These are phyloP conservation scores for Megaptera novaeangliae DNA, from an alignment of 2,113 vertebrate species.

Conservation along the genomic window DNA sequence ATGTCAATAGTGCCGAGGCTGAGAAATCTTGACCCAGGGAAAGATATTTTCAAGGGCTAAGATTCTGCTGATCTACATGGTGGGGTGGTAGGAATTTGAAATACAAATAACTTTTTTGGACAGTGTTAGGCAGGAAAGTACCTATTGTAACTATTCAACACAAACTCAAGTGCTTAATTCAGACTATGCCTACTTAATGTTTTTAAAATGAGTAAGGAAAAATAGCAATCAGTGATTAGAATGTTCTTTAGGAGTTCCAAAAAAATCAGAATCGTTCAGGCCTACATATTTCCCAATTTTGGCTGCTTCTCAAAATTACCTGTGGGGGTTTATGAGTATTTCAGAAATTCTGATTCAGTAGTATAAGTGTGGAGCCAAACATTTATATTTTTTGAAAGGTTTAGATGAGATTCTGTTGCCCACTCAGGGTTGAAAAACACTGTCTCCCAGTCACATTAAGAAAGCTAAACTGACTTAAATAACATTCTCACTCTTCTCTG, in stretches of 20 bases:
- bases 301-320: not conserved
- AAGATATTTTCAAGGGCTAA: not conserved
- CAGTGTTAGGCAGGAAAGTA: not conserved
- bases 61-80: not conserved
- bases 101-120: not conserved
- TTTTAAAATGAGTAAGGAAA: not conserved
- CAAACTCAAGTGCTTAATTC: not conserved
- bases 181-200: not conserved
- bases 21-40: not conserved
- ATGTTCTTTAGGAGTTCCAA: not conserved
- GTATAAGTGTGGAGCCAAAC: not conserved
- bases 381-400: not conserved
- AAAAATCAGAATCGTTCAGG: not conserved
- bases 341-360: not conserved
- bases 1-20: not conserved
- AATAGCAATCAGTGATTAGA: not conserved
- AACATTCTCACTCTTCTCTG: not conserved
- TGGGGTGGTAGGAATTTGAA: not conserved
- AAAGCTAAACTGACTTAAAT: not conserved
- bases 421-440: not conserved
- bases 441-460: not conserved
- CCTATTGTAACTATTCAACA: not conserved
- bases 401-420: not conserved
- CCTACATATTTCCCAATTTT: not conserved
- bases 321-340: not conserved